These are phyloP conservation scores for Mobula hypostoma DNA, from an alignment of 2,113 vertebrate species.

Conservation along the genomic window DNA sequence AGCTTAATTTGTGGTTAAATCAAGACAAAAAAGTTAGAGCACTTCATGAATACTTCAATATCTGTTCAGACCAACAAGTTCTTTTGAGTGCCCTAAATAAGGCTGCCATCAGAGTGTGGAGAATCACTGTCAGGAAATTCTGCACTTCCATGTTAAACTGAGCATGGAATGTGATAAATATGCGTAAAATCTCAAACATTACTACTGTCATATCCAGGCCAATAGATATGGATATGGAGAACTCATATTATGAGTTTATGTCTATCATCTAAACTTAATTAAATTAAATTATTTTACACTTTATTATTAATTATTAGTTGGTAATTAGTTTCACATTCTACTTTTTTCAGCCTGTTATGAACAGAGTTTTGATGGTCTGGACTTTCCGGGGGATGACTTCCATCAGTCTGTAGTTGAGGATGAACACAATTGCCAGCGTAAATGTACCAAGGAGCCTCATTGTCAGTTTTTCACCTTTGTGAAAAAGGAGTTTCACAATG, in stretches of 20 bases:
- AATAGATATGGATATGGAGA: neutral
- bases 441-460: conserved; percentile 53
- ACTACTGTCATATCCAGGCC: neutral
- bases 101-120: too few species aligned
- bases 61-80: too few species aligned
- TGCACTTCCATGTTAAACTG: too few species aligned
- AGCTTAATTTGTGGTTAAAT: too few species aligned
- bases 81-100: too few species aligned
- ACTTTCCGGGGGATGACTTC: conserved; percentile 57
- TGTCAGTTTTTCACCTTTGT: conserved; percentile 64
- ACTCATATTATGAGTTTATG: neutral
- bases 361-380: conserved; percentile 48
- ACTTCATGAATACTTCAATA: too few species aligned
- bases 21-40: too few species aligned
- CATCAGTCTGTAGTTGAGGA: conserved; percentile 42
- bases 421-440: conserved; percentile 53
- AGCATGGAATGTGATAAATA: too few species aligned
- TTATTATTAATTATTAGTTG: neutral
- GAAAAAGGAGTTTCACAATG: conserved; percentile 45
- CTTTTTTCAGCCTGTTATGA: conserved; percentile 53
- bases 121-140: too few species aligned
- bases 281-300: neutral
- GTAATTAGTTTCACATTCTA: neutral
- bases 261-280: neutral
- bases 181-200: too few species aligned